phyloP scores from a whole-genome alignment of 2,797 vertebrate species.

The Oreortyx pictus region DNA sequence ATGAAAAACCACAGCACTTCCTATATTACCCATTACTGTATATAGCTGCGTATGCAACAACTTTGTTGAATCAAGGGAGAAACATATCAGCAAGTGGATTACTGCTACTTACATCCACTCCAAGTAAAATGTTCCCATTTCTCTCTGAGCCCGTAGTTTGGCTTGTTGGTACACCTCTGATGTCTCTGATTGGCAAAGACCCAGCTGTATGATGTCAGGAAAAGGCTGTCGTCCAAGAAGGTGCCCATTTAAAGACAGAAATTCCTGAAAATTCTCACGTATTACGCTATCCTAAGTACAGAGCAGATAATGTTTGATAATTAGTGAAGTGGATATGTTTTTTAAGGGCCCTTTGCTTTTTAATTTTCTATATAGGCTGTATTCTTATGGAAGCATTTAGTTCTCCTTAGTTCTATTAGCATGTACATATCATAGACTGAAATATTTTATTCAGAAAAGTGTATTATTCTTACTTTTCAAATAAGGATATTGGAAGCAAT shows the following conservation, averaged over 20 bases:
- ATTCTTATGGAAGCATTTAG: background rate
- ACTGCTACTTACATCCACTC: constrained; percentile 90
- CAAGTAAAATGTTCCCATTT: constrained; percentile 87
- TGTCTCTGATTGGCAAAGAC: constrained; percentile 87
- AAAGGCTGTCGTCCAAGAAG: constrained; percentile 91
- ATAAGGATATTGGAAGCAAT: background rate
- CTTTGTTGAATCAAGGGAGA: background rate
- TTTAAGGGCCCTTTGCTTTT: background rate
- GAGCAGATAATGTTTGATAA: constrained; percentile 4
- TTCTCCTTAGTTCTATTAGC: background rate
- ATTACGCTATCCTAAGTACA: constrained; percentile 85
- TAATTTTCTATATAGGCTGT: background rate
- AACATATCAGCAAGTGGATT: background rate
- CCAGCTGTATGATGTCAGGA: constrained; percentile 93
- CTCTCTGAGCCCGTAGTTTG: constrained; percentile 82
- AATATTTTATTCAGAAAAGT: background rate
- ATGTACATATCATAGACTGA: background rate
- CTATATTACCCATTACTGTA: background rate
- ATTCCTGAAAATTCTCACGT: constrained; percentile 95
- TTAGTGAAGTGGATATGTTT: background rate
- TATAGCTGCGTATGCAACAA: background rate
- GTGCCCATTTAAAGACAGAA: constrained; percentile 94
- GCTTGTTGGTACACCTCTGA: constrained; percentile 94
- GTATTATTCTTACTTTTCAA: background rate
- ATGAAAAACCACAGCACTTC: background rate